Evolutionary conservation across 64 coral and sea anemone species (phyloP).

Genomic region (Acropora tenuis): DNA sequence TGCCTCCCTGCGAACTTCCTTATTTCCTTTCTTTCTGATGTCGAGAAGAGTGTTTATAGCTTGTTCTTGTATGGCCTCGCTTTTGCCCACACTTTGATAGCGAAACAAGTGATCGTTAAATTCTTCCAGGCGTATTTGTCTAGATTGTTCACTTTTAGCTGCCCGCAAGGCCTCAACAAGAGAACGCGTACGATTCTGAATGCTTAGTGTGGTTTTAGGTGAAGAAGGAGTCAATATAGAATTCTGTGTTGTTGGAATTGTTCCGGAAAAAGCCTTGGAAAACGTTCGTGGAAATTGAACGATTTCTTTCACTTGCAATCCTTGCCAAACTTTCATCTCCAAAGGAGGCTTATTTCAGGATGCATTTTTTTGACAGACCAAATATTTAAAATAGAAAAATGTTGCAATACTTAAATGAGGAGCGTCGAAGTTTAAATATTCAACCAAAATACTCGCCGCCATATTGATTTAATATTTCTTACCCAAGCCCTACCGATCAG

Average conservation of each 20-base stretch:
- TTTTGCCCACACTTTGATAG: conserved; percentile 72
- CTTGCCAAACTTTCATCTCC: not conserved
- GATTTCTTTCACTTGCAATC: not conserved
- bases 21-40: conserved; percentile 71
- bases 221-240: not conserved
- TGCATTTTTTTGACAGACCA: not conserved
- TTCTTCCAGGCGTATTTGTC: conserved; percentile 75
- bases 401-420: not conserved
- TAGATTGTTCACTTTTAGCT: conserved; percentile 86
- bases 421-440: not conserved
- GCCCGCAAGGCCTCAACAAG: conserved; percentile 73
- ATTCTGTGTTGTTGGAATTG: not conserved
- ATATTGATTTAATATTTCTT: conserved; percentile 32
- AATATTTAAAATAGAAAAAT: not conserved
- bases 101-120: conserved; percentile 89
- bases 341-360: not conserved
- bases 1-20: conserved; percentile 79
- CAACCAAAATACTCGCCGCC: not conserved
- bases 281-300: not conserved
- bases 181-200: conserved; percentile 87
- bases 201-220: conserved; percentile 81
- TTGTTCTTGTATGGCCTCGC: conserved; percentile 75
- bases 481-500: not conserved
- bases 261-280: not conserved
- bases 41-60: conserved; percentile 55